phyloP scores from a whole-genome alignment of 2,888 invertebrate genomes.

The Rhodophaea formosa region DNA sequence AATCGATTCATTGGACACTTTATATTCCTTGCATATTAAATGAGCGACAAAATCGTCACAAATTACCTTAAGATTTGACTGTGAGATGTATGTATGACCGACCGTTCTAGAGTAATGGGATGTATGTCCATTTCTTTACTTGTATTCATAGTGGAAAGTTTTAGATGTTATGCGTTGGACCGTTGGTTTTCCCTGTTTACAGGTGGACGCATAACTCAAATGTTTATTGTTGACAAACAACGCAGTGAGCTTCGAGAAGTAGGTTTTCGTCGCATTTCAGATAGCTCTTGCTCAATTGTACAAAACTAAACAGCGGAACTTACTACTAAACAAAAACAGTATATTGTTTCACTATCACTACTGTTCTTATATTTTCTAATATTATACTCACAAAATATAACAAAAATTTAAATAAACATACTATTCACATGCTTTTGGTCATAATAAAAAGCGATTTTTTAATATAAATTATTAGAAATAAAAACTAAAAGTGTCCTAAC shows the following conservation, averaged over 20 bases:
- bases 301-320: too few species aligned
- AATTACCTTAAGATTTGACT: slow-evolving; percentile 79
- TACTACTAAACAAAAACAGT: too few species aligned
- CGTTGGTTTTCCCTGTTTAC: background rate
- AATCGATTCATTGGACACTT: slow-evolving; percentile 63
- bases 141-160: slow-evolving; percentile 61
- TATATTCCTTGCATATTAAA: slow-evolving; percentile 80
- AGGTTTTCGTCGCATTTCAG: too few species aligned
- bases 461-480: too few species aligned
- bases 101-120: slow-evolving; percentile 42
- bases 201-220: background rate
- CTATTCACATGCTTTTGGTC: too few species aligned
- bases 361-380: too few species aligned
- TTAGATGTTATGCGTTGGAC: slow-evolving; percentile 26
- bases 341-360: too few species aligned
- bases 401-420: too few species aligned
- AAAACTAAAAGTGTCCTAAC: too few species aligned
- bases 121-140: slow-evolving; percentile 37
- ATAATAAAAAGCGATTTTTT: too few species aligned
- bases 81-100: slow-evolving; percentile 73
- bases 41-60: slow-evolving; percentile 77
- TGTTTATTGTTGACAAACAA: background rate
- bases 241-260: background rate
- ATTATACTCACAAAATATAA: too few species aligned
- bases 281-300: too few species aligned